phyloP scores from a whole-genome alignment of 2,113 vertebrate species.

The Triplophysa tibetana region DNA sequence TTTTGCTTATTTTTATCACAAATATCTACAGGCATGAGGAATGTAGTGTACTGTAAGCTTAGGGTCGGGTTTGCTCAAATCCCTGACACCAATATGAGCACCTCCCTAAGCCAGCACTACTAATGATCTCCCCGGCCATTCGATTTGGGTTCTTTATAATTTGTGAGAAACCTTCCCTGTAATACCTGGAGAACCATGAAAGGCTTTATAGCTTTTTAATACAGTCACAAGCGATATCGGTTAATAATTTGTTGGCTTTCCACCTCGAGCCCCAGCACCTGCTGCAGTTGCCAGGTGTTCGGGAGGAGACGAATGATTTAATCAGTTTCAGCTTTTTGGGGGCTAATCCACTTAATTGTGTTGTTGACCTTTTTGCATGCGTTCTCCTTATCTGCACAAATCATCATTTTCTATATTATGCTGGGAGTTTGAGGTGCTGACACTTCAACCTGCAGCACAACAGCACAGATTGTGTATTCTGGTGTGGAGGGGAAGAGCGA shows the following conservation, averaged over 20 bases:
- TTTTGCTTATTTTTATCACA: too few species aligned
- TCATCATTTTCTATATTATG: not conserved
- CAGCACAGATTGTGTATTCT: conserved; percentile 5
- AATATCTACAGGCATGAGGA: too few species aligned
- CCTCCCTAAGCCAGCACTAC: too few species aligned
- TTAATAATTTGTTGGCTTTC: not conserved
- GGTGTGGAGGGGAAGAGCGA: not conserved
- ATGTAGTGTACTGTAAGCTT: too few species aligned
- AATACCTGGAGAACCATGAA: not conserved
- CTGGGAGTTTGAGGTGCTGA: not conserved
- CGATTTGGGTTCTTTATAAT: not conserved
- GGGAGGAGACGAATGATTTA: conserved; percentile 5
- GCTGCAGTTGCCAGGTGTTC: conserved; percentile 27
- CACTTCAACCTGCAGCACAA: not conserved
- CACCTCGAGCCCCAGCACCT: conserved; percentile 19
- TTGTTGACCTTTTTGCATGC: conserved; percentile 16
- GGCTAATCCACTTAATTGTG: conserved; percentile 28
- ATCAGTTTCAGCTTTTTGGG: conserved; percentile 14
- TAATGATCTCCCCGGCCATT: not conserved
- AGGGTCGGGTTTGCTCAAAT: too few species aligned
- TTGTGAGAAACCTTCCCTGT: not conserved
- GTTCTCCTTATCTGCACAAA: conserved; percentile 17
- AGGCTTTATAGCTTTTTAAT: conserved; percentile 2
- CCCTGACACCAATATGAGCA: too few species aligned
- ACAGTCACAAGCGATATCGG: not conserved